phyloP scores from a whole-genome alignment of 2,888 invertebrate species.

The Melinopterus prodromus region DNA sequence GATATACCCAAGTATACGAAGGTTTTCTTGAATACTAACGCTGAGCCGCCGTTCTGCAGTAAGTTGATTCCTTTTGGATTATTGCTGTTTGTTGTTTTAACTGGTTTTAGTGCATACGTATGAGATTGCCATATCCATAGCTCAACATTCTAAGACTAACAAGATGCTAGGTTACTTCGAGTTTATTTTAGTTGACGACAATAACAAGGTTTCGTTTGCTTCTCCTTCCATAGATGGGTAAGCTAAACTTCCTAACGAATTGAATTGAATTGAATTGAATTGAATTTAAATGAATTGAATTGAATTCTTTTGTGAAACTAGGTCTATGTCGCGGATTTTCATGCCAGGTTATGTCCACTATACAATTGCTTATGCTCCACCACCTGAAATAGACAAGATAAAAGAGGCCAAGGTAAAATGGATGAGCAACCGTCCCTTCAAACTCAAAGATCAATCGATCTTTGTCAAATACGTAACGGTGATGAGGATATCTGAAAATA shows the following conservation, averaged over 20 bases:
- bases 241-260: slow-evolving; percentile 23
- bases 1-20: slow-evolving; percentile 46
- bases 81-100: background rate
- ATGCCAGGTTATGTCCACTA: slow-evolving; percentile 43
- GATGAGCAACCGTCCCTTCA: slow-evolving; percentile 48
- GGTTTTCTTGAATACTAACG: slow-evolving; percentile 55
- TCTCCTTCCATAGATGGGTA: slow-evolving; percentile 47
- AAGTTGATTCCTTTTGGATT: slow-evolving; percentile 40
- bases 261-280: slow-evolving; percentile 11
- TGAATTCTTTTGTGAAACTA: background rate
- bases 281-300: slow-evolving; percentile 23
- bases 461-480: slow-evolving; percentile 49
- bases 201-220: slow-evolving; percentile 49
- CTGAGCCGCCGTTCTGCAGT: slow-evolving; percentile 55
- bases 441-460: slow-evolving; percentile 49
- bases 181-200: slow-evolving; percentile 52
- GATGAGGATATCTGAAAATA: slow-evolving; percentile 38
- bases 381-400: slow-evolving; percentile 49
- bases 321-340: slow-evolving; percentile 34
- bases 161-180: slow-evolving; percentile 51
- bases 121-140: slow-evolving; percentile 42
- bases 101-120: slow-evolving; percentile 46
- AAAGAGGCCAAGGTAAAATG: slow-evolving; percentile 54
- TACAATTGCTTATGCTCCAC: slow-evolving; percentile 52
- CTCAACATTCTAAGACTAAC: slow-evolving; percentile 29